phyloP scores from a whole-genome alignment of 2,797 vertebrate genomes.

The Acipenser transmontanus region DNA sequence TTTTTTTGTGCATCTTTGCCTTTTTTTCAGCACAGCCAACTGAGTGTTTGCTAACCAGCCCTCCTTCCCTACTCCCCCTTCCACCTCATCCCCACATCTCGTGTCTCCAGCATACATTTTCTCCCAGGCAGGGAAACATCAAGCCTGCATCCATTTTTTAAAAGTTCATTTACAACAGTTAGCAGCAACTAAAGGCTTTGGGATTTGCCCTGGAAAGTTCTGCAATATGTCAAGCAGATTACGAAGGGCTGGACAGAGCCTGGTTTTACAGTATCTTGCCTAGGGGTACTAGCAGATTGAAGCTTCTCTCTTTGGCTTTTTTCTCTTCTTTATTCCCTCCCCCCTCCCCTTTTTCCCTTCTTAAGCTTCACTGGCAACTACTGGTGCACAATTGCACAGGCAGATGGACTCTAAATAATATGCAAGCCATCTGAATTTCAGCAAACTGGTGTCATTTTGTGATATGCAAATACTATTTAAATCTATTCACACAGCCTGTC shows the following conservation, averaged over 20 bases:
- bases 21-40: neutral
- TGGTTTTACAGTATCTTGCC: constrained; percentile 8
- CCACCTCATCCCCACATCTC: neutral
- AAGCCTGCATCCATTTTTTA: constrained; percentile 18
- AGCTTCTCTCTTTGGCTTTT: constrained; percentile 4
- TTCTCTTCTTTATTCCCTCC: constrained; percentile 23
- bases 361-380: constrained; percentile 26
- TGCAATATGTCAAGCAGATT: neutral
- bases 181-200: constrained; percentile 14
- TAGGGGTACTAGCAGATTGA: too few species aligned
- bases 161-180: constrained; percentile 19
- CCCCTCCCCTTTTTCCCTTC: constrained; percentile 24
- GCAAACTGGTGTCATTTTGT: constrained; percentile 36
- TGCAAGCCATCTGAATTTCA: constrained; percentile 29
- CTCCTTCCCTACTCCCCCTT: neutral
- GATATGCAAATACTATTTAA: constrained; percentile 41
- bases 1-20: neutral
- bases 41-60: neutral
- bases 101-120: neutral
- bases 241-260: neutral
- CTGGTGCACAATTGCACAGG: constrained; percentile 20
- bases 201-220: constrained; percentile 4
- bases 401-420: constrained; percentile 34
- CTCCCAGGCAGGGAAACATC: constrained; percentile 5
- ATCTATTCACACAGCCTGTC: constrained; percentile 30